Percentiles rank a stretch among this genome's conserved stretches.
These are phyloP conservation scores for Morone saxatilis DNA, from an alignment of 2,113 vertebrate genomes.

Conservation along the genomic window DNA sequence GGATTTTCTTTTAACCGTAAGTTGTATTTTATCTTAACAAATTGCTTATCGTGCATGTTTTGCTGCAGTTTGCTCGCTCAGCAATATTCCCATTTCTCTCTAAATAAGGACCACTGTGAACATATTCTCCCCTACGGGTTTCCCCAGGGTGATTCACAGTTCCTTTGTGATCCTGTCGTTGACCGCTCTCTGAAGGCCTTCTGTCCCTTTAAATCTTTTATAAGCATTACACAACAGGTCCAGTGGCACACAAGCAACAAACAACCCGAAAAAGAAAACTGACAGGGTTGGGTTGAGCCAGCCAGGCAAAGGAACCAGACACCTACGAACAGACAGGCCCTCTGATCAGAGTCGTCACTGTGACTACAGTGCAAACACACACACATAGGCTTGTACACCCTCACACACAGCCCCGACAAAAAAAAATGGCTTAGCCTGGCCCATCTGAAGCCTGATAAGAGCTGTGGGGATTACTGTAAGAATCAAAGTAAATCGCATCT, in stretches of 20 bases:
- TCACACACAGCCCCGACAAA: background rate
- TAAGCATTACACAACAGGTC: conserved; percentile 84
- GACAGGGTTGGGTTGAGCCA: conserved; percentile 62
- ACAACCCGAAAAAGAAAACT: conserved; percentile 77
- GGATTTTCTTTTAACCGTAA: background rate
- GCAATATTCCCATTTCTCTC: background rate
- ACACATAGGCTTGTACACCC: background rate
- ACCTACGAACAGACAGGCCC: conserved; percentile 70
- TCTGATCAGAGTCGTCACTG: conserved; percentile 64
- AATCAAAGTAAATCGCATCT: conserved; percentile 57
- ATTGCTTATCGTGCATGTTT: conserved; percentile 3
- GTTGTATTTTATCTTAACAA: background rate
- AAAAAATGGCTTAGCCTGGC: conserved; percentile 17
- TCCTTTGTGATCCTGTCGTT: conserved; percentile 32
- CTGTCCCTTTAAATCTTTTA: conserved; percentile 85
- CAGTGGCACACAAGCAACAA: conserved; percentile 79
- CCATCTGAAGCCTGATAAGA: conserved; percentile 57
- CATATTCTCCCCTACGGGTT: background rate
- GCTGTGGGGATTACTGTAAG: conserved; percentile 42
- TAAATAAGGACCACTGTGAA: background rate
- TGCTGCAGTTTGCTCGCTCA: background rate
- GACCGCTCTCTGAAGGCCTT: conserved; percentile 54
- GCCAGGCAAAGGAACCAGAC: conserved; percentile 77
- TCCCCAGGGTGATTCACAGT: conserved; percentile 1
- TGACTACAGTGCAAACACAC: conserved; percentile 56